Percentiles rank a stretch among this genome's conserved stretches.
phyloP scores from a whole-genome alignment of 2,113 vertebrate genomes.

The Elachura formosa region DNA sequence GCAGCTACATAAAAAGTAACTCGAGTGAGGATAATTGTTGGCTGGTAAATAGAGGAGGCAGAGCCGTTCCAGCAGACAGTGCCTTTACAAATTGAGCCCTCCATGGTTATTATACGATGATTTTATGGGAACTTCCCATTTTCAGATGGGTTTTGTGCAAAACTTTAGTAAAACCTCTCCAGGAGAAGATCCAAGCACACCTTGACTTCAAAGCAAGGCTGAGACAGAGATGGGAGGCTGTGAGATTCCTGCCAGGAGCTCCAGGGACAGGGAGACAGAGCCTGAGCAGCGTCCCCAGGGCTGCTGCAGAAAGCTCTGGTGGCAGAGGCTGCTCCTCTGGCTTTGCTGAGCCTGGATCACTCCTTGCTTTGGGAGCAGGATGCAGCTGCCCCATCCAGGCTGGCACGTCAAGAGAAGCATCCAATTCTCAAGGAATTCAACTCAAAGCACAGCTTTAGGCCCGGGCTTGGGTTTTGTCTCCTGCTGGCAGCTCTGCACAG shows the following conservation, averaged over 20 bases:
- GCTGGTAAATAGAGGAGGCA: not conserved
- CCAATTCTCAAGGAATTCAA: not conserved
- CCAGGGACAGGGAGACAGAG: rapidly evolving
- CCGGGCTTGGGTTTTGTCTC: not conserved
- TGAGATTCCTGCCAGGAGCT: not conserved
- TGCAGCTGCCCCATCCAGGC: not conserved
- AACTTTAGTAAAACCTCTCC: not conserved
- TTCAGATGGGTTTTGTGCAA: not conserved
- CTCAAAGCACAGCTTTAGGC: not conserved
- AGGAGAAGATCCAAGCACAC: not conserved
- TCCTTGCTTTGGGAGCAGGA: not conserved
- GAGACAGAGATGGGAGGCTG: not conserved
- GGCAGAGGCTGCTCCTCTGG: not conserved
- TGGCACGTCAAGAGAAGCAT: not conserved
- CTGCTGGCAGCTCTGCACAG: not conserved
- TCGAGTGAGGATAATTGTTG: slow-evolving; percentile 12
- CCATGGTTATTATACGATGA: not conserved
- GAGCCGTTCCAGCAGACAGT: not conserved
- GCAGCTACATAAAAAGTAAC: not conserved
- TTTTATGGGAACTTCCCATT: not conserved
- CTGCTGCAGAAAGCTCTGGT: not conserved
- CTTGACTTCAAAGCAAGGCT: not conserved
- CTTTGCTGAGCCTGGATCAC: not conserved
- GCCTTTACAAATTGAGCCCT: not conserved
- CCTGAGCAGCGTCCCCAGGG: not conserved